These are phyloP conservation scores for Archilochus colubris DNA, from an alignment of 2,113 vertebrate species.

Conservation along the genomic window DNA sequence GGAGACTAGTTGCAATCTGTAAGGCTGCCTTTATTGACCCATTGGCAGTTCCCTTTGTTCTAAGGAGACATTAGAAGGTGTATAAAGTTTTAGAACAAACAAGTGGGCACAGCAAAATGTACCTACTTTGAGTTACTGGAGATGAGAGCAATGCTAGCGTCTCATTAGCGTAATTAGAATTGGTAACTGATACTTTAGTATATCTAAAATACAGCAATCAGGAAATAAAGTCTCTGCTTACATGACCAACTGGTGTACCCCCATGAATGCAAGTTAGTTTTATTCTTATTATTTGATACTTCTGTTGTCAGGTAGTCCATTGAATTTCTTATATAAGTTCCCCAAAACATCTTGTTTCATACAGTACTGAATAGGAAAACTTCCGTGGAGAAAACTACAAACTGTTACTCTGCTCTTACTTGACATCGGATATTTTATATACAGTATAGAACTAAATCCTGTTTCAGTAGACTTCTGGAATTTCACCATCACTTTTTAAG, in stretches of 20 bases:
- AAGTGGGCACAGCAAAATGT: not conserved
- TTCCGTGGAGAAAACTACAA: not conserved
- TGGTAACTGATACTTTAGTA: slow-evolving; percentile 69
- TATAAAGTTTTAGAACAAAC: slow-evolving; percentile 49
- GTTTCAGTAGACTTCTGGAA: not conserved
- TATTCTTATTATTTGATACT: not conserved
- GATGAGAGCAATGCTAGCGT: slow-evolving; percentile 27
- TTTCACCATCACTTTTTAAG: not conserved
- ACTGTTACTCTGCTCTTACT: not conserved
- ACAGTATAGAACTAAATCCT: not conserved
- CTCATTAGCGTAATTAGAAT: slow-evolving; percentile 76
- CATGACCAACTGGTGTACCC: not conserved
- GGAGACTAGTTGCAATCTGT: not conserved
- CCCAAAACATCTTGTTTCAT: not conserved
- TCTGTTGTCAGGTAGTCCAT: not conserved
- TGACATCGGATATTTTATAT: not conserved
- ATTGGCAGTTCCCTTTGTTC: not conserved
- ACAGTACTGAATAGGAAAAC: not conserved
- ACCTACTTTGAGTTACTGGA: not conserved
- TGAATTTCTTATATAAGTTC: not conserved
- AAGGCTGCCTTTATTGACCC: not conserved
- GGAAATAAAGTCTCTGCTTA: slow-evolving; percentile 60
- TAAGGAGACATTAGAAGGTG: not conserved
- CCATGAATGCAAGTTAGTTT: not conserved
- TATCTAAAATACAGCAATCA: slow-evolving; percentile 36